Percentiles rank a stretch among this genome's conserved stretches.
These are phyloP conservation scores for Oceanites oceanicus DNA, from an alignment of 2,113 vertebrate genomes.

Conservation along the genomic window DNA sequence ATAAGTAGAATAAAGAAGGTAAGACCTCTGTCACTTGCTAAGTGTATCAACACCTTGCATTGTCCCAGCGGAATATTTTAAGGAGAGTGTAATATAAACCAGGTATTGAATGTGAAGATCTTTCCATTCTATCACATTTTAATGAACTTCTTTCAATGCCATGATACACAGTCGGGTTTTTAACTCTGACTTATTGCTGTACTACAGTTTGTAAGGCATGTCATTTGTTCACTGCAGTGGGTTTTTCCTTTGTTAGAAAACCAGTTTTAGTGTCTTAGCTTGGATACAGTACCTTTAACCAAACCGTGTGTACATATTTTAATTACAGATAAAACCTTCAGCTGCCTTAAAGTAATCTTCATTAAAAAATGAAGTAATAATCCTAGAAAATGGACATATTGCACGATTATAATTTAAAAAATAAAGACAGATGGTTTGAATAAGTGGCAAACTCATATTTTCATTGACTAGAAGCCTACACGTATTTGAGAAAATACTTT, in stretches of 20 bases:
- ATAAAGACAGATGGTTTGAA: conserved; percentile 49
- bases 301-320: not conserved
- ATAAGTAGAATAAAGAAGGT: not conserved
- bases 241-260: not conserved
- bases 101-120: not conserved
- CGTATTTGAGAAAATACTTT: conserved; percentile 57
- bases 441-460: conserved; percentile 59
- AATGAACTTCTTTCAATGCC: not conserved
- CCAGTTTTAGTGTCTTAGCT: not conserved
- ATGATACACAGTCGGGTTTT: not conserved
- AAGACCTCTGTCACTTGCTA: not conserved
- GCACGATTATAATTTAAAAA: conserved; percentile 46
- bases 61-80: not conserved
- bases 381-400: conserved; percentile 32
- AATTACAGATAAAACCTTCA: not conserved
- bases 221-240: not conserved
- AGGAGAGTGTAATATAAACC: conserved; percentile 19
- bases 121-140: conserved; percentile 8
- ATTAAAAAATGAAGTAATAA: not conserved
- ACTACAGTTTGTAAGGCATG: not conserved
- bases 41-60: not conserved
- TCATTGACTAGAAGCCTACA: conserved; percentile 58
- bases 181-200: not conserved
- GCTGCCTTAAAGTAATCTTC: not conserved
- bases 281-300: not conserved